Evolutionary conservation across 2,113 vertebrate genomes (phyloP), one percentile per base, ranked within the genome.

Genomic region (Halichoeres trimaculatus): DNA sequence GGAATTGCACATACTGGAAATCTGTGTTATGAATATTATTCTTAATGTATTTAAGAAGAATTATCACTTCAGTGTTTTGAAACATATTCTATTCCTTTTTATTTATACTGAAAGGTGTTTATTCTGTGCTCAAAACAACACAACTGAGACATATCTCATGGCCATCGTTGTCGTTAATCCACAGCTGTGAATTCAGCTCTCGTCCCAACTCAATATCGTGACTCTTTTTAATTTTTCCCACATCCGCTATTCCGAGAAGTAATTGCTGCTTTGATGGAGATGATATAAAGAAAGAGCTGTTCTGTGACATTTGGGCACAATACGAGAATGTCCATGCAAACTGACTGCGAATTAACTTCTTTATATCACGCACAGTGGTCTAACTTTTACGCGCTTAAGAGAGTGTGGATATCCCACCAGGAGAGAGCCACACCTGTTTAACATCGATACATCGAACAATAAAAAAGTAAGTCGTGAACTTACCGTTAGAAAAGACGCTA

Each of bases 371-470:
- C 16, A 7, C 11, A 5, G 2, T 38, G 5, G 12, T 26, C 20
- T 43, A 19, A 70, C 23, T 55, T 22, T 8, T 20, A 17, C 26
- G 11, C 8, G 1, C 4, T 5, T 2, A 2, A 7, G 1, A 8
- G 13, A 2, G 14, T 0, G 1, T 35, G 7, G 5, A 23, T 9
- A 4, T 0, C 13, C 5, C 45, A 1, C 40, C 6, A 35, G 5
- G 43, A 17, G 16, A 14, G 17, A 70, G 60, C 86, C 81, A 76
- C 81, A 88, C 88, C 86, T 88, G 88, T 48, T 35, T 0, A 34
- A 35, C 1, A n/a, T 11, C 19, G 13, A 17, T 2, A 14, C 0
- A 8, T 8, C 8, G 1, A 23, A 57, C 23, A 20, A 10, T 17
- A 10, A 0, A 10, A 10, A 14, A 30, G 45, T 8, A 24, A 50